Conservation (phyloP, 2,888 invertebrate species). For the Polyommatus iphigenia region DNA sequence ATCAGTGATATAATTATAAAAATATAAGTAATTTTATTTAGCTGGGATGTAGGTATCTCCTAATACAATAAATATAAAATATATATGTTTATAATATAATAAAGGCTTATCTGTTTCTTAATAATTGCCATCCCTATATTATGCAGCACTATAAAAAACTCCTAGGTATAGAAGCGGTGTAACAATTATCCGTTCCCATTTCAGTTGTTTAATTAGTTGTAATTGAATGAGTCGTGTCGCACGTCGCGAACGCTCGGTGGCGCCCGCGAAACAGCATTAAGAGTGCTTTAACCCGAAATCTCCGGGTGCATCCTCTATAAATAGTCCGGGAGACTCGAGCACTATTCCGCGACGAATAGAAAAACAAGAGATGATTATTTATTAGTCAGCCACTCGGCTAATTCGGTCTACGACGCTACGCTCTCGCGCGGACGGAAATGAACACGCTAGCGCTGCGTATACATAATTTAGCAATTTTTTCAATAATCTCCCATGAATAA, state of each 20-base stretch:
- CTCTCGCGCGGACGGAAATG: conserved; percentile 76
- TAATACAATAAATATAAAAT: too few relatives aligned
- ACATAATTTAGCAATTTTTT: conserved; percentile 6
- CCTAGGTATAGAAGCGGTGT: too few relatives aligned
- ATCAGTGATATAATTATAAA: too few relatives aligned
- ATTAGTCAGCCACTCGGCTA: conserved; percentile 79
- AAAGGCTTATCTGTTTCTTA: too few relatives aligned
- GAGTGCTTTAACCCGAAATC: conserved; percentile 78
- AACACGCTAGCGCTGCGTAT: conserved; percentile 47
- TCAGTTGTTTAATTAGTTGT: neutral
- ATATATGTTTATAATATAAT: too few relatives aligned
- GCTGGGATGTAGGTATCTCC: too few relatives aligned
- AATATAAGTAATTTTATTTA: too few relatives aligned
- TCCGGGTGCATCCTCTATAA: conserved; percentile 73
- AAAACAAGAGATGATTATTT: conserved; percentile 80
- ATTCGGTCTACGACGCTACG: conserved; percentile 75
- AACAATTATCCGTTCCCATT: neutral
- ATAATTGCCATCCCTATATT: too few relatives aligned
- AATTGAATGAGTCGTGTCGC: neutral
- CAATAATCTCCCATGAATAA: neutral
- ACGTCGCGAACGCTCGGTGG: conserved; percentile 53
- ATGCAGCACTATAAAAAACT: neutral
- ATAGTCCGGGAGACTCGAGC: conserved; percentile 63
- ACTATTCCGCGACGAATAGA: conserved; percentile 76
- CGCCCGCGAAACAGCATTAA: conserved; percentile 71